Base-by-base conservation (phyloP, 2,113 vertebrate species). In the Zosterops lateralis region DNA sequence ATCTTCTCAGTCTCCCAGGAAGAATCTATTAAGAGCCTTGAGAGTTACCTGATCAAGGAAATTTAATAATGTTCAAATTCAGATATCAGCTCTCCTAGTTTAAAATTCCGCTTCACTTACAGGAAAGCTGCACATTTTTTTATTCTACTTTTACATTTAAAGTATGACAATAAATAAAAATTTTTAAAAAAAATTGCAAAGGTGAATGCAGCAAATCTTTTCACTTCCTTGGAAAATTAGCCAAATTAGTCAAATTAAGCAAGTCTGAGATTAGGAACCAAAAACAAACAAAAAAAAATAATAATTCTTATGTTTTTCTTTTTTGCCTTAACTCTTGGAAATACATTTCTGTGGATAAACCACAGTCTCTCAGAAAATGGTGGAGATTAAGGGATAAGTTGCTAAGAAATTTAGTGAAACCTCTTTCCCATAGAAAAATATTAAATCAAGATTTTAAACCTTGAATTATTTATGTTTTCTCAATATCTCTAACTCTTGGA, bases 1-100 rank as follows among this genome's bases (percentile, higher is more conserved):
- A 42, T 53, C 17, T 48, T 65, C 25, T 74, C 17, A 53, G 12
- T 61, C 3, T 67, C 26, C 18, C 14, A 50, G 9, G 42, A 76
- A 76, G 6, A 12, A 70, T 45, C 14, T 0, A 0, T 4, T 73
- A 47, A 48, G 4, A 11, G 2, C 28, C n/a, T 78, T 40, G 24
- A 57, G 18, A 75, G 54, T 44, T 77, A 61, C 12, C 28, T 22
- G 22, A 38, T 25, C 3, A 75, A 82, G 8, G 4, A 87, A 72
- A 85, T 51, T 12, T 60, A 42, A 29, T 61, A 54, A 44, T 26
- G 1, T 50, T 79, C 7, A 45, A 40, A 82, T 73, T 73, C 38
- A 76, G 9, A 13, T 73, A 73, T 77, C 14, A 73, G 4, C 36
- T 87, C 7, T 65, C 6, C 3, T 61, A 45, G 9, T 75, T 82